phyloP scores from a whole-genome alignment of 2,888 invertebrate genomes.

The Dasysyrphus tricinctus region DNA sequence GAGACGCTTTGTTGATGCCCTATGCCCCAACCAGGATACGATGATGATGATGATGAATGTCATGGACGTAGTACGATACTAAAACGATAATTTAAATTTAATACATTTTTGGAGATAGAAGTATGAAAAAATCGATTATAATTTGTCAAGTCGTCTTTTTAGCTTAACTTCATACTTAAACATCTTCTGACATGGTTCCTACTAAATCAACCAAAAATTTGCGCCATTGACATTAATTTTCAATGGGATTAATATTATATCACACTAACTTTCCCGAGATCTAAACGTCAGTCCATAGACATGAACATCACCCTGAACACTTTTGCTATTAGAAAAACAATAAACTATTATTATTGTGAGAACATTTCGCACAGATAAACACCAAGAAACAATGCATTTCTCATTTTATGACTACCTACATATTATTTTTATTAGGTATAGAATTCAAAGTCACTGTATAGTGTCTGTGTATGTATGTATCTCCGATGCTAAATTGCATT shows the following conservation, averaged over 20 bases:
- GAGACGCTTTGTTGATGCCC: no score
- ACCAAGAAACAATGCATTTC: conserved; percentile 34
- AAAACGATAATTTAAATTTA: no score
- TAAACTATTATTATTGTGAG: conserved; percentile 35
- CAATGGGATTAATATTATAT: background rate
- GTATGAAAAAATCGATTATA: no score
- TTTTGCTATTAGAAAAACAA: conserved; percentile 29
- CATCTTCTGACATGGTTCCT: no score
- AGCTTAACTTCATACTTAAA: no score
- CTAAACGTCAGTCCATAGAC: background rate
- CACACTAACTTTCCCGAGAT: background rate
- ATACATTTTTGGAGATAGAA: no score
- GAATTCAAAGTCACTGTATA: conserved; percentile 30
- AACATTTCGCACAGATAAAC: conserved; percentile 34
- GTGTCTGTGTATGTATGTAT: background rate
- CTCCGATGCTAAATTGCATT: conserved; percentile 33
- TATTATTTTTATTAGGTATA: background rate
- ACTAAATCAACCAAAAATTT: no score
- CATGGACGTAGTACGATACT: no score
- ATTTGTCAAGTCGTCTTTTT: no score
- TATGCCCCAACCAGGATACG: no score
- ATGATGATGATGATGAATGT: no score
- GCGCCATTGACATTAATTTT: background rate
- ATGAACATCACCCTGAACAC: conserved; percentile 10
- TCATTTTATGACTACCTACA: conserved; percentile 18